phyloP scores from a whole-genome alignment of 2,888 invertebrate species.

The Apotomis capreana region DNA sequence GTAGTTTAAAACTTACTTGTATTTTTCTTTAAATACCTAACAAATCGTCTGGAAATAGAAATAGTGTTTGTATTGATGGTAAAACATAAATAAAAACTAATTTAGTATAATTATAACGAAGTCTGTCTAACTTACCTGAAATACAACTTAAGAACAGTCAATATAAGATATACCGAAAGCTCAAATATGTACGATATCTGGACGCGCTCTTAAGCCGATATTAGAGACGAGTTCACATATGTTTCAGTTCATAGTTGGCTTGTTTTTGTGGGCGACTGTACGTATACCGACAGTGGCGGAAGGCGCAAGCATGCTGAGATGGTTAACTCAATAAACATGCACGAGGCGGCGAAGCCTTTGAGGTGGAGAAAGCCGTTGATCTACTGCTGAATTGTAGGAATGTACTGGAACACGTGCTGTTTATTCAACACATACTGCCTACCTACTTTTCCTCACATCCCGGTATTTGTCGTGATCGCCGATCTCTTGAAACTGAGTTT shows the following conservation, averaged over 20 bases:
- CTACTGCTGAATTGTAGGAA: conserved; percentile 47
- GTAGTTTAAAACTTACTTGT: no score
- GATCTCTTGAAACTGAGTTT: no score
- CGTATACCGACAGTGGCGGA: conserved; percentile 66
- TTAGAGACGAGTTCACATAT: neutral
- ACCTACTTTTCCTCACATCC: conserved; percentile 3
- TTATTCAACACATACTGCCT: conserved; percentile 14
- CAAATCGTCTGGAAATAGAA: no score
- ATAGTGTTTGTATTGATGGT: no score
- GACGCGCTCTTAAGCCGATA: conserved; percentile 1
- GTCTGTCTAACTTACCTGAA: conserved; percentile 6
- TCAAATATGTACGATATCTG: neutral
- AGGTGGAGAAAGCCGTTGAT: conserved; percentile 73
- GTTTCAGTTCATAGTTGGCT: no score
- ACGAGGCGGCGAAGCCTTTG: conserved; percentile 71
- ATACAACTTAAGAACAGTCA: conserved; percentile 6
- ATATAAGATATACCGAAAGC: neutral
- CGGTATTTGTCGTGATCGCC: no score
- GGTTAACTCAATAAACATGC: conserved; percentile 79
- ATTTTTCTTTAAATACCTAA: no score
- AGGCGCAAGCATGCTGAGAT: conserved; percentile 72
- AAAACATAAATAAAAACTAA: no score
- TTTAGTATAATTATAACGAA: conserved; percentile 10
- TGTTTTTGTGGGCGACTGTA: conserved; percentile 46
- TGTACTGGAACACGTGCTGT: conserved; percentile 21